A percentile compares a stretch with the other conserved stretches of the same genome.
Conservation (phyloP, 2,113 vertebrate species). For the Bagarius yarrelli region DNA sequence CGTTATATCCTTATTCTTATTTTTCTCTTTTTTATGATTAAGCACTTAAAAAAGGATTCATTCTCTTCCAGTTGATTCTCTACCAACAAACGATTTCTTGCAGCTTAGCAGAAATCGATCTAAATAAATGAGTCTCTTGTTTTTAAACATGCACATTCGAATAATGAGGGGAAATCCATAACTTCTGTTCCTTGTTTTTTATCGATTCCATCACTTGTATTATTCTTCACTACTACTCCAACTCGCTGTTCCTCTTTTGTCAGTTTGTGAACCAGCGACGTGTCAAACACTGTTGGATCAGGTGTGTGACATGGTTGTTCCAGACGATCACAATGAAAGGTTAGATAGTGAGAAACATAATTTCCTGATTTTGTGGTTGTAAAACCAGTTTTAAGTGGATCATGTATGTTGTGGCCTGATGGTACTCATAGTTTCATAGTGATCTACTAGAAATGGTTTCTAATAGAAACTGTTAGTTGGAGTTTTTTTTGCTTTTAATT, state of each 20-base stretch:
- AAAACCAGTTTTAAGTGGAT: background rate
- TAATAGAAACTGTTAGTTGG: no score
- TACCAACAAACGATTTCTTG: background rate
- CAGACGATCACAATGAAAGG: background rate
- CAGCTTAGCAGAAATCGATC: background rate
- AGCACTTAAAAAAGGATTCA: background rate
- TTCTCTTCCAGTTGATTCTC: background rate
- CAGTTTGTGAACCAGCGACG: background rate
- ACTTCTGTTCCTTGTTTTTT: constrained; percentile 10
- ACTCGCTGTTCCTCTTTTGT: background rate
- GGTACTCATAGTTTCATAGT: background rate
- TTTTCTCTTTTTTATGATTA: background rate
- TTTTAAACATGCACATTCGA: background rate
- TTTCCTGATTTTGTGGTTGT: background rate
- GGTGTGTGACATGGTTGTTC: no score
- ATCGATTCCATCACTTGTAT: background rate
- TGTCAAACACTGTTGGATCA: no score
- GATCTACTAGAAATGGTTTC: background rate
- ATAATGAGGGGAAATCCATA: constrained; percentile 9
- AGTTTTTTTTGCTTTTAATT: no score
- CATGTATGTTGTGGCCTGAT: no score
- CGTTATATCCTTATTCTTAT: background rate
- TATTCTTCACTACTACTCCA: constrained; percentile 4
- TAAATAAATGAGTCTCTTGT: background rate
- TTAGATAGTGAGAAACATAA: background rate